Percentiles rank a stretch among this genome's conserved stretches.
Conservation (phyloP, 2,888 invertebrate species). For the Merodon equestris region DNA sequence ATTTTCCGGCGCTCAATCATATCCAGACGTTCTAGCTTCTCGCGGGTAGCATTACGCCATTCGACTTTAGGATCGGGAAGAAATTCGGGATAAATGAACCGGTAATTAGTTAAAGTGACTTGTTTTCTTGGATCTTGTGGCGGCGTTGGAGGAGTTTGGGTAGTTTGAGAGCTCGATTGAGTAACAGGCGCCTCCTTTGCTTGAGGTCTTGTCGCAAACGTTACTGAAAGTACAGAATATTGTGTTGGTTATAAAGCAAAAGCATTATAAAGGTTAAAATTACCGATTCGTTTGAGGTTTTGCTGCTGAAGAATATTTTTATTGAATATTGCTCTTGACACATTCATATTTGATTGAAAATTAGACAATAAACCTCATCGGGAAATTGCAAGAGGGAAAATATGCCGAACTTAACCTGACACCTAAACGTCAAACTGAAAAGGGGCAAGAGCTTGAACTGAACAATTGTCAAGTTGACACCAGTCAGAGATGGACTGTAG, state of each 20-base stretch:
- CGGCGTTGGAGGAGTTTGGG: conserved; percentile 16
- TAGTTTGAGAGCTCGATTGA: conserved; percentile 38
- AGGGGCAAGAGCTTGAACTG: background rate
- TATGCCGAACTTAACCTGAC: conserved; percentile 26
- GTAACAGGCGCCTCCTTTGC: conserved; percentile 58
- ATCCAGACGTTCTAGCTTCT: conserved; percentile 93
- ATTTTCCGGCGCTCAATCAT: conserved; percentile 89
- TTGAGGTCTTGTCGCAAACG: conserved; percentile 66
- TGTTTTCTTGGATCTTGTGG: conserved; percentile 71
- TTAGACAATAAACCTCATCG: conserved; percentile 7
- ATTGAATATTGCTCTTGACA: conserved; percentile 48
- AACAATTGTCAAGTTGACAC: background rate
- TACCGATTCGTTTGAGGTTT: conserved; percentile 64
- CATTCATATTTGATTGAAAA: conserved; percentile 63
- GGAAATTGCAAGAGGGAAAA: conserved; percentile 19
- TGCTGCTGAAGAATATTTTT: conserved; percentile 43
- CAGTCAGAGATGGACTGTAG: too few relatives aligned
- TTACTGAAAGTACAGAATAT: conserved; percentile 56
- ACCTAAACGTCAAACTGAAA: conserved; percentile 22
- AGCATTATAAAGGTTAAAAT: background rate
- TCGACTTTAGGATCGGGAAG: conserved; percentile 90
- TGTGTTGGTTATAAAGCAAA: background rate
- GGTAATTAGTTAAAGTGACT: conserved; percentile 80
- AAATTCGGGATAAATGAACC: conserved; percentile 93
- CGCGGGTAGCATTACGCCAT: conserved; percentile 88